Percentiles rank a stretch among this genome's conserved stretches.
Conservation (phyloP, 2,888 invertebrate genomes). For the Idaea straminata region DNA sequence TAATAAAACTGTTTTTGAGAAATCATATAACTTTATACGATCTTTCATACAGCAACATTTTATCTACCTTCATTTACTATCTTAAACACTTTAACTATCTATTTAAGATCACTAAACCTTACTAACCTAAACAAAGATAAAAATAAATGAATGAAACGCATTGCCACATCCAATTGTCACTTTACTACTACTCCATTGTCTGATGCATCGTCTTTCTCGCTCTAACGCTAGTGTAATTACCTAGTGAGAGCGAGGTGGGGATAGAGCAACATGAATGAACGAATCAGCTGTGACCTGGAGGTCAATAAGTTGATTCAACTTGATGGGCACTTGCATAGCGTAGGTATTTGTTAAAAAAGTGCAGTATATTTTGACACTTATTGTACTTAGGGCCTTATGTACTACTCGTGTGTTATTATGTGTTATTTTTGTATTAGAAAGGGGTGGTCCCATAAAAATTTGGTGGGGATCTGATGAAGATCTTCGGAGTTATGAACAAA, state of each 20-base stretch:
- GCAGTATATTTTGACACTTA: no score
- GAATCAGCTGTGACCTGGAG: conserved; percentile 60
- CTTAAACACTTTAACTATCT: background rate
- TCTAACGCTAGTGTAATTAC: background rate
- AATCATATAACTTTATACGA: no score
- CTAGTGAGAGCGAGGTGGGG: conserved; percentile 27
- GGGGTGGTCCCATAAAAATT: no score
- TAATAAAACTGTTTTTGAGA: no score
- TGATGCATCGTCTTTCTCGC: background rate
- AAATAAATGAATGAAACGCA: background rate
- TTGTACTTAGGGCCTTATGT: no score
- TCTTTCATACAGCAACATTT: no score
- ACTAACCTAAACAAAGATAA: background rate
- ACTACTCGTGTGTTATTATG: no score
- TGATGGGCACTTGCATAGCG: conserved; percentile 6
- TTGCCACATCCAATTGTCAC: background rate
- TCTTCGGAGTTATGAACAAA: no score
- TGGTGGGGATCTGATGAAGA: no score
- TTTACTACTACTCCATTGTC: background rate
- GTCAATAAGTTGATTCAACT: conserved; percentile 70
- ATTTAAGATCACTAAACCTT: background rate
- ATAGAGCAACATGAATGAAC: conserved; percentile 55
- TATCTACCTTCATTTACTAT: background rate
- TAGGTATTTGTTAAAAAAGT: background rate
- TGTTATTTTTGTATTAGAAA: no score